A percentile compares a stretch with the other conserved stretches of the same genome.
Conservation (phyloP, 2,113 vertebrate genomes). For the Cnemophilus loriae region DNA sequence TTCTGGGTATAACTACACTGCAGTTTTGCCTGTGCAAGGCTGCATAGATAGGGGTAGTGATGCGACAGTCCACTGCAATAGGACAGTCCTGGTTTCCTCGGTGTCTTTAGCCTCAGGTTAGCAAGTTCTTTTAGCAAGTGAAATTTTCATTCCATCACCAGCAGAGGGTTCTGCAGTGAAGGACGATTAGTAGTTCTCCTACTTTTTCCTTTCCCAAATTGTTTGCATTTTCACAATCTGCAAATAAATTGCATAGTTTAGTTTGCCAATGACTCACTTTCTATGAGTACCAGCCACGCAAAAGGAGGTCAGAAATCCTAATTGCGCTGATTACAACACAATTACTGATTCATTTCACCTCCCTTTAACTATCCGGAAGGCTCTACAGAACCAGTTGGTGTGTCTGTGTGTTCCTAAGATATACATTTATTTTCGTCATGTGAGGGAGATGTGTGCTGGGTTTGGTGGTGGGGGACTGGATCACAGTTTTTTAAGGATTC, state of each 20-base stretch:
- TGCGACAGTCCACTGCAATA: neutral
- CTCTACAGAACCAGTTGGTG: neutral
- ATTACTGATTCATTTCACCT: neutral
- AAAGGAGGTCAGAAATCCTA: neutral
- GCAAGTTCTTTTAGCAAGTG: neutral
- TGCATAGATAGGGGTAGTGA: neutral
- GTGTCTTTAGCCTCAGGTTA: neutral
- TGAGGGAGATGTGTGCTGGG: neutral
- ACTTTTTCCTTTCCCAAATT: neutral
- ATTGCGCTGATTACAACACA: neutral
- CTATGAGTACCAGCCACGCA: neutral
- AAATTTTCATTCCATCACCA: neutral
- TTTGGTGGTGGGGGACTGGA: neutral
- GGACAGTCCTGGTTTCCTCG: neutral
- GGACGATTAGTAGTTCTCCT: neutral
- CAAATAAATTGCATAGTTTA: neutral
- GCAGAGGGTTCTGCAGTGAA: neutral
- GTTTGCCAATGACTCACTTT: neutral
- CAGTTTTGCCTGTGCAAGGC: neutral
- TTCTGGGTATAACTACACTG: neutral
- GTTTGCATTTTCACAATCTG: neutral
- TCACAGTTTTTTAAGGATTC: neutral
- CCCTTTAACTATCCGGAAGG: neutral
- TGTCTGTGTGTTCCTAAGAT: neutral
- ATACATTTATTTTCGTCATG: neutral